phyloP scores from a whole-genome alignment of 2,113 vertebrate species.

The Paramisgurnus dabryanus region DNA sequence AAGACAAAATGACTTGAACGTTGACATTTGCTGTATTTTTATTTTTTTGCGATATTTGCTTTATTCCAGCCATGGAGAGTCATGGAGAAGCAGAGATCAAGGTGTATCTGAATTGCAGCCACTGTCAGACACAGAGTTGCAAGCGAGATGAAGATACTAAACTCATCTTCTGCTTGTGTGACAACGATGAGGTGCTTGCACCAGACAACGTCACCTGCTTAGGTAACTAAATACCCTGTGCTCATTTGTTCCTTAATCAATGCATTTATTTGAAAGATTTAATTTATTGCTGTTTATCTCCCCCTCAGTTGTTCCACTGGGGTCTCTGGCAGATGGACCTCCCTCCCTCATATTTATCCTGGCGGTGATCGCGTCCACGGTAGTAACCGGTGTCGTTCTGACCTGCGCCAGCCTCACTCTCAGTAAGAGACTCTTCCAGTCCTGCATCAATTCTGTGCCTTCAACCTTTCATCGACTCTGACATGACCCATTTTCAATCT shows the following conservation, averaged over 20 bases:
- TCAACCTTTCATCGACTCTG: slow-evolving; percentile 76
- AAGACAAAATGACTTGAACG: background rate
- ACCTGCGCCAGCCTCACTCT: slow-evolving; percentile 82
- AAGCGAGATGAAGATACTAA: slow-evolving; percentile 75
- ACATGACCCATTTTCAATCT: slow-evolving; percentile 53
- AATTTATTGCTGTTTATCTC: no score
- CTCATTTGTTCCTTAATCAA: background rate
- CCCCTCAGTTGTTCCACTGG: slow-evolving; percentile 64
- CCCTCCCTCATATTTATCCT: slow-evolving; percentile 81
- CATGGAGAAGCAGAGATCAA: slow-evolving; percentile 87
- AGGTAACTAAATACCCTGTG: slow-evolving; percentile 60
- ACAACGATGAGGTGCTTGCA: slow-evolving; percentile 79
- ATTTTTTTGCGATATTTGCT: slow-evolving; percentile 44
- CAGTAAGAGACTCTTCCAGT: slow-evolving; percentile 81
- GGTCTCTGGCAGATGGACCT: slow-evolving; percentile 63
- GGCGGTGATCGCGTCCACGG: slow-evolving; percentile 78
- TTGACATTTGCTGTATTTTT: background rate
- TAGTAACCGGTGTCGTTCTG: slow-evolving; percentile 78
- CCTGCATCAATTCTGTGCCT: slow-evolving; percentile 71
- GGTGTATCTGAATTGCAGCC: slow-evolving; percentile 85
- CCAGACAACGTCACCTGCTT: slow-evolving; percentile 83
- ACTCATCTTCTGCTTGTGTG: slow-evolving; percentile 80
- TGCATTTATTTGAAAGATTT: no score
- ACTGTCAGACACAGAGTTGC: slow-evolving; percentile 86
- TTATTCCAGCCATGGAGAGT: slow-evolving; percentile 79